Base-by-base conservation (phyloP, 1,140 invertebrate genomes). In the Cotesia typhae region DNA sequence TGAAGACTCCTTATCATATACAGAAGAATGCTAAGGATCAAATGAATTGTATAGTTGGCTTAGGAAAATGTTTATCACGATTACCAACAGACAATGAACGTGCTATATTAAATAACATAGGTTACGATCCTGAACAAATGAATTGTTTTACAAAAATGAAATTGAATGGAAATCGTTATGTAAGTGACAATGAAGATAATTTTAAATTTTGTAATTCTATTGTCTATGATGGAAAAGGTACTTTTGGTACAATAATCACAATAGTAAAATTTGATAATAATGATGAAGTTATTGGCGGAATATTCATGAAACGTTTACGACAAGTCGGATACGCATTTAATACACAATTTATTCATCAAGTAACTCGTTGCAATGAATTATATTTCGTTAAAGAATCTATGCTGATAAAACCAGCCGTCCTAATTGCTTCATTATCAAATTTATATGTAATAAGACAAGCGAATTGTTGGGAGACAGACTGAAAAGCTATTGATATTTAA, bases 401-500 rank as follows among this genome's bases (percentile, higher is more conserved):
- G 6, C 7, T 63, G 4, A 59, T 63, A 6, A 63, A 17, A 63
- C 68, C 68, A 12, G 68, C 68, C 4, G 7, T 70, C 36, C 0
- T 6, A 35, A 63, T 70, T 2, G 6, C 35, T 4, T 47, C n/a
- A 60, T 3, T 1, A 69, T 3, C 47, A 3, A 60, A 41, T 4
- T 20, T 17, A 5, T 63, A 47, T 7, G 5, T 53, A 10, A 63
- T 70, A 0, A 51, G 52, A 51, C 51, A 53, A 3, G 0, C 59
- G 0, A 70, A 63, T 53, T 70, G 60, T 51, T 70, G 68, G 68
- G 68, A 70, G 36, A 63, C 68, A 3, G 68, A 70, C 37, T 70
- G 35, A 36, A 4, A 14, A 14, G 14, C 14, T 14, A 14, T 14
- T 0, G 14, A 14, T 14, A 14, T 14, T 14, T 14, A 14, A 14